Base-by-base conservation (phyloP, 1,140 invertebrate species). In the Drosophila saltans region DNA sequence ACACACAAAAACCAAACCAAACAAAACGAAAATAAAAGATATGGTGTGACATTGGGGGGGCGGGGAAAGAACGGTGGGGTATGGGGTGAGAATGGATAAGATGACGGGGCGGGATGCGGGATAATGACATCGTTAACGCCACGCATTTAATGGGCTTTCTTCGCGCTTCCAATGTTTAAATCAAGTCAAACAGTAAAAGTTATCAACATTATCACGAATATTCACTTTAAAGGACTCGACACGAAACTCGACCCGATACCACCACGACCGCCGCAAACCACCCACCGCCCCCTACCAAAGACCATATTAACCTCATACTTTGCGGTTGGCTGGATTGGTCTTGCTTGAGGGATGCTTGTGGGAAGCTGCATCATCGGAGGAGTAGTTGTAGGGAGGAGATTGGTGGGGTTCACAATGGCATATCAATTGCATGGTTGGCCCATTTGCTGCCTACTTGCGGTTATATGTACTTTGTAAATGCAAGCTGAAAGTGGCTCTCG, bases 51-150 rank as follows among this genome's bases (percentile, higher is more conserved):
- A 30, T 3, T 16, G 3, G 33, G 33, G 33, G 33, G 33, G 33
- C 6, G 33, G 6, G 6, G 33, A 36, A 6, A 1, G 33, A 7
- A 36, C 3, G 8, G 10, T 26, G 56, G 0, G 7, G 6, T 30
- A 2, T 30, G 28, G 7, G 24, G 56, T 3, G 9, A 3, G 6
- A 30, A 30, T 30, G 28, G 28, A 30, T 30, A 36, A 1, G 33
- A 36, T 60, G 61, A 11, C n/a, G 62, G 66, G 56, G 64, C 65
- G 3, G 33, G 69, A 72, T 77, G 69, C 80, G 83, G n/a, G n/a
- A n/a, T 86, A 86, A 86, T 88, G 83, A 88, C 83, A 86, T 86
- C 83, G 80, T 86, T 86, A 88, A 88, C 84, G 80, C 73, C 59
- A 64, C 72, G 66, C 76, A 61, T 86, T 88, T 86, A 86, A 86